Base-by-base conservation (phyloP, 2,888 invertebrate species). In the Mimachlamys varia region DNA sequence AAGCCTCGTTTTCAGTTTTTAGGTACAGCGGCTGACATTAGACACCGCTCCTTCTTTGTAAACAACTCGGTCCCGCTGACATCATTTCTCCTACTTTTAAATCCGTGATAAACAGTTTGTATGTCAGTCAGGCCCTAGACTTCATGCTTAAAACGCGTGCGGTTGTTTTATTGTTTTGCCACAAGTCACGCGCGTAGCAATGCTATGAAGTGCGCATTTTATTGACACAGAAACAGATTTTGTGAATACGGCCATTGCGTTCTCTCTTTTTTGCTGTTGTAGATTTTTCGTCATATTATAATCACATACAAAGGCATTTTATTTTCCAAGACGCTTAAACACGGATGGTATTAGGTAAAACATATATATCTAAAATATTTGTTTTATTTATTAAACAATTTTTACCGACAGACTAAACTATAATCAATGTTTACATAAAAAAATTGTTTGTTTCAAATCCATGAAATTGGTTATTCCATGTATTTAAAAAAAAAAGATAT, bases 1-100 rank as follows among this genome's bases (percentile, higher is more conserved):
- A 76, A 76, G 76, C 76, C 76, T 76, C 76, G 76, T 76, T 76
- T 76, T 76, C 12, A 76, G 76, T 27, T 76, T 44, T 5, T 27
- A 33, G 76, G 76, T 76, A 76, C 76, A 33, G 76, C 33, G 27
- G 76, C 76, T 76, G 76, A 76, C 12, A 76, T 76, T 33, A 76
- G 76, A 76, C 33, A 76, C 76, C 76, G 76, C 76, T 76, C 33
- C 76, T 76, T 76, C 17, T 33, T 27, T 12, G 76, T 76, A 76
- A 76, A 76, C 76, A 76, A 33, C 76, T 17, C 27, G 4, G 27
- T 76, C 76, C 76, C 33, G 76, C 76, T 76, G 76, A 76, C 76
- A 76, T 76, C 76, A 76, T 76, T 76, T 76, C 76, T 76, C 33
- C 44, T 12, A 17, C 33, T 76, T 76, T 76, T 76, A 5, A 12